Base-by-base conservation (phyloP, 1,140 invertebrate genomes). In the Tyrophagus putrescentiae region DNA sequence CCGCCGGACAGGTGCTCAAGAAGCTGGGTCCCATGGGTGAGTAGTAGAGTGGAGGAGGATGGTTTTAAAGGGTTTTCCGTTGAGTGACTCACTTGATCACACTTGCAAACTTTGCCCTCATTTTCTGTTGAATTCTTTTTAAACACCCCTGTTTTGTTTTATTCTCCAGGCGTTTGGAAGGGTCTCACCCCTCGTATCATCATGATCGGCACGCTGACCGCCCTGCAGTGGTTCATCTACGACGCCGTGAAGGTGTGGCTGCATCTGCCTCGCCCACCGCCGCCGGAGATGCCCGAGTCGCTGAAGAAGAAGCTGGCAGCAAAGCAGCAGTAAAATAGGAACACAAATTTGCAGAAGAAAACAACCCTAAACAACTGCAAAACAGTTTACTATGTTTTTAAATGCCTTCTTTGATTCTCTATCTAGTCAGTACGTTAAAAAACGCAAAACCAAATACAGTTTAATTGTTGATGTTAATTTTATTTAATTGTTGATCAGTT, bases 141-240 rank as follows among this genome's bases (percentile, higher is more conserved):
- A 50, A 18, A 50, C 13, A 13, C 13, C 29, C 29, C 13, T 44
- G 39, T 18, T 64, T 21, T 6, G 36, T 32, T 34, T 64, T 65
- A 56, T 61, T 68, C 72, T 71, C 23, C 68, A 72, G 84, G 83
- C 61, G 79, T 98, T 62, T 99, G 96, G 96, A 95, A 93, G 72
- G 95, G 96, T 68, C 77, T 99, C 23, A 79, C 80, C 61, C 90
- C 96, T 50, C 91, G 96, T 78, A 99, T 99, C 70, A 82, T 98
- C 61, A 99, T 99, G 95, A 98, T 99, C 71, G 95, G 95, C 60
- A 99, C 95, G 11, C 76, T 99, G 45, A 98, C 95, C 41, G 95
- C 91, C 32, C 80, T 92, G 42, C 95, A 99, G 73, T 99, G 95
- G 95, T 82, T 99, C 77, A 98, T 99, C 73, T 99, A 98, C 70